Base-by-base conservation (phyloP, 2,888 invertebrate genomes). In the Oscheius sp. region DNA sequence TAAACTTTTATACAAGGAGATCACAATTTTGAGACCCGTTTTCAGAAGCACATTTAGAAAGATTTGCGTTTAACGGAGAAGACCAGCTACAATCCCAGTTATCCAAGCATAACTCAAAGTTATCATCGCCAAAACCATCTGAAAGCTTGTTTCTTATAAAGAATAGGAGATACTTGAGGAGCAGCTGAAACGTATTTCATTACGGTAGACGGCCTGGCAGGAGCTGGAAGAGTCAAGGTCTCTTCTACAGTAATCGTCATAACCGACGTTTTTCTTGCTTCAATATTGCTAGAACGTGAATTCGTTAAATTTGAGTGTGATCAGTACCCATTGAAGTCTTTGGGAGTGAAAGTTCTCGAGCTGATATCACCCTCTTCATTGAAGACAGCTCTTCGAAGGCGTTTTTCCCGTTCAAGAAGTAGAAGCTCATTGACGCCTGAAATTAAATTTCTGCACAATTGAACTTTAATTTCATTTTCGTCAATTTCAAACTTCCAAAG, bases 311-410 rank as follows among this genome's bases (percentile, higher is more conserved):
- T 27, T 27, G 10, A 17, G 6, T 20, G 6, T 46, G 6, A 12
- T 20, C 25, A 20, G 12, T 53, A 29, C 34, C 53, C 34, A 29
- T 53, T 33, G 5, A 23, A 12, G 12, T 50, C 50, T 61, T 61
- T 61, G n/a, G 61, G 61, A 2, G 65, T 53, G 25, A 52, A 42
- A 15, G 61, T 61, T 34, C 68, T 34, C 5, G 27, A 29, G n/a
- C 33, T 33, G 10, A 58, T 68, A 29, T 68, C 68, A 8, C 68
- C 61, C 12, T 68, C 58, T 25, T 61, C 58, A 23, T 61, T 68
- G 46, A 66, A 66, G 1, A 66, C 66, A 2, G 66, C 66, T 17
- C 45, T n/a, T 45, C 61, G 25, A 12, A 61, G 45, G 2, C 39
- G 65, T 55, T 55, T 42, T 39, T 50, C 55, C 31, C 57, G 20